phyloP scores from a whole-genome alignment of 2,797 vertebrate genomes.

The Muraenolepis orangiensis region DNA sequence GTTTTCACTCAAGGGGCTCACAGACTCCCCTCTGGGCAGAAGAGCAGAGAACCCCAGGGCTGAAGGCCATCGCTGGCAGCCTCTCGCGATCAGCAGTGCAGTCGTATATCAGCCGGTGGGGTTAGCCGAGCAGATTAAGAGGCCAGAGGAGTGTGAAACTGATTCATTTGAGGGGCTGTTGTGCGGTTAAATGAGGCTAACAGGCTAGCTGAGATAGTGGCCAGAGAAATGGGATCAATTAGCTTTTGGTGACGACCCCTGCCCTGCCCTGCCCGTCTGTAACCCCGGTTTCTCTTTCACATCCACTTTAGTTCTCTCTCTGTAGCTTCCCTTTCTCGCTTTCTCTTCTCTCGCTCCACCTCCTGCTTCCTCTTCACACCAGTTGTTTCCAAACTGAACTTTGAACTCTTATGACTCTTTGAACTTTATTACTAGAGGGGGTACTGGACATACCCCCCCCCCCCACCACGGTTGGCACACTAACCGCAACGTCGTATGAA shows the following conservation, averaged over 20 bases:
- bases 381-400: neutral
- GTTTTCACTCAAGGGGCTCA: too few relatives aligned
- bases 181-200: constrained; percentile 66
- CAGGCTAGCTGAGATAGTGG: constrained; percentile 40
- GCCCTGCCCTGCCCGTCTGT: neutral
- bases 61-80: constrained; percentile 2
- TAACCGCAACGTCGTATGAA: neutral
- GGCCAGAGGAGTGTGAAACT: constrained; percentile 44
- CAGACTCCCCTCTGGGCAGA: too few relatives aligned
- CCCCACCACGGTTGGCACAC: neutral
- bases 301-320: neutral
- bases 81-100: constrained; percentile 2
- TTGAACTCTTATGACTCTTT: too few relatives aligned
- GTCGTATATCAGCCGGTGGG: constrained; percentile 53
- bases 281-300: neutral
- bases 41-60: neutral
- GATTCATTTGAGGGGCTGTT: constrained; percentile 61
- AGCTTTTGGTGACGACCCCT: constrained; percentile 27
- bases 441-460: too few relatives aligned
- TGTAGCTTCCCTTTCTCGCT: neutral
- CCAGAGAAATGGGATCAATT: constrained; percentile 64
- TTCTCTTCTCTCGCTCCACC: neutral
- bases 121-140: constrained; percentile 43
- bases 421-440: too few relatives aligned
- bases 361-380: neutral